Conservation (phyloP, 2,113 vertebrate species). For the Mesocricetus auratus region DNA sequence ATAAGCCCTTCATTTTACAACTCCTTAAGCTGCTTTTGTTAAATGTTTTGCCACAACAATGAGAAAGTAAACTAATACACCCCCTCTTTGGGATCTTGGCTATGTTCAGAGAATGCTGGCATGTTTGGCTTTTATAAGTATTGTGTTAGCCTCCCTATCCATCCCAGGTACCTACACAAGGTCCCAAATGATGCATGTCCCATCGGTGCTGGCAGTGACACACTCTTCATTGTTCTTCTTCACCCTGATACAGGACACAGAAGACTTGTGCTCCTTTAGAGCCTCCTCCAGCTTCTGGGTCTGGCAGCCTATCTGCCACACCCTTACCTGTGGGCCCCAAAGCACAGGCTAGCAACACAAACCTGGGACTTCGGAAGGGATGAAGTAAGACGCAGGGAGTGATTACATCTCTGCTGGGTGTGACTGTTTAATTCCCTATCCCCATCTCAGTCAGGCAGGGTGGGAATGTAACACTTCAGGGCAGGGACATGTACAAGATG, state of each 20-base stretch:
- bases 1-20: neutral
- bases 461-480: neutral
- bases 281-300: constrained; percentile 85
- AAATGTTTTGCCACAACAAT: neutral
- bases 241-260: constrained; percentile 89
- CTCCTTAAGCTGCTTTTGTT: neutral
- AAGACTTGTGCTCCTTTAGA: constrained; percentile 91
- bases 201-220: constrained; percentile 91
- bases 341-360: neutral
- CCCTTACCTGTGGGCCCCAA: constrained; percentile 86
- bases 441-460: neutral
- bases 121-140: too few relatives aligned
- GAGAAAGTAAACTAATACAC: too few relatives aligned
- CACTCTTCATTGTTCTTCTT: constrained; percentile 91
- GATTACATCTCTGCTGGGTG: neutral
- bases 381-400: neutral
- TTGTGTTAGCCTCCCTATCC: neutral
- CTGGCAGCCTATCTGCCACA: constrained; percentile 89
- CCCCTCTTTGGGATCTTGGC: neutral
- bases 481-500: neutral
- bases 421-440: neutral
- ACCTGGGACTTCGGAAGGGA: neutral
- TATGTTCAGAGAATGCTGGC: neutral
- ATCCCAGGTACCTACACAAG: constrained; percentile 88
- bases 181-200: constrained; percentile 95